phyloP scores from a whole-genome alignment of 2,113 vertebrate genomes.

The Nymphicus hollandicus region DNA sequence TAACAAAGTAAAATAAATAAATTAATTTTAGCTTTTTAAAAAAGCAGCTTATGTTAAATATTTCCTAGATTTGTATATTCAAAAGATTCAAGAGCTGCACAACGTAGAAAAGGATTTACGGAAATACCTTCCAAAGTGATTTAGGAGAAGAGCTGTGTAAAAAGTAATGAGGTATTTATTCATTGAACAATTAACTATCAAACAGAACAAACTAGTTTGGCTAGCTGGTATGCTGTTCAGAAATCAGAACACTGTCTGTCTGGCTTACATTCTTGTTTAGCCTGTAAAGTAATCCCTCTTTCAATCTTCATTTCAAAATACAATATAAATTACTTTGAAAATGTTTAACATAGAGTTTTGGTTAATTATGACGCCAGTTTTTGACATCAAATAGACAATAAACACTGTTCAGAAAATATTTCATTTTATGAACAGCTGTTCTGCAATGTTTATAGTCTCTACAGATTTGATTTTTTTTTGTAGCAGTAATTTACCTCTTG shows the following conservation, averaged over 20 bases:
- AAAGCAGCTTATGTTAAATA: background rate
- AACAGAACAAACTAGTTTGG: constrained; percentile 59
- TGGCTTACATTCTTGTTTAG: constrained; percentile 60
- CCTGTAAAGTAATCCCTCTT: constrained; percentile 60
- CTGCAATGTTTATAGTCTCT: background rate
- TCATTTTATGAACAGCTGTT: constrained; percentile 39
- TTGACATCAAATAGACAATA: constrained; percentile 30
- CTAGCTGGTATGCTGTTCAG: constrained; percentile 43
- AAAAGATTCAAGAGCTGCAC: background rate
- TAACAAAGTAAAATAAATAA: background rate
- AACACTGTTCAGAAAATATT: constrained; percentile 52
- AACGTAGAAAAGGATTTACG: background rate
- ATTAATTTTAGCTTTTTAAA: background rate
- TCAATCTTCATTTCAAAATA: constrained; percentile 63
- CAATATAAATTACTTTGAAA: constrained; percentile 48
- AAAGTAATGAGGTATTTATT: background rate
- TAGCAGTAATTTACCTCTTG: constrained; percentile 83
- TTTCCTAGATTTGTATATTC: background rate
- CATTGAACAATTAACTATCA: constrained; percentile 41
- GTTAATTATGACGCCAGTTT: constrained; percentile 41
- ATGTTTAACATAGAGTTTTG: constrained; percentile 11
- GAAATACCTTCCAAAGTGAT: background rate
- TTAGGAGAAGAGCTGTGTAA: constrained; percentile 19
- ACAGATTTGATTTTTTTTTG: constrained; percentile 18
- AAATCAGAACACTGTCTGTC: constrained; percentile 51